phyloP scores from a whole-genome alignment of 2,113 vertebrate genomes.

The Butorides virescens region DNA sequence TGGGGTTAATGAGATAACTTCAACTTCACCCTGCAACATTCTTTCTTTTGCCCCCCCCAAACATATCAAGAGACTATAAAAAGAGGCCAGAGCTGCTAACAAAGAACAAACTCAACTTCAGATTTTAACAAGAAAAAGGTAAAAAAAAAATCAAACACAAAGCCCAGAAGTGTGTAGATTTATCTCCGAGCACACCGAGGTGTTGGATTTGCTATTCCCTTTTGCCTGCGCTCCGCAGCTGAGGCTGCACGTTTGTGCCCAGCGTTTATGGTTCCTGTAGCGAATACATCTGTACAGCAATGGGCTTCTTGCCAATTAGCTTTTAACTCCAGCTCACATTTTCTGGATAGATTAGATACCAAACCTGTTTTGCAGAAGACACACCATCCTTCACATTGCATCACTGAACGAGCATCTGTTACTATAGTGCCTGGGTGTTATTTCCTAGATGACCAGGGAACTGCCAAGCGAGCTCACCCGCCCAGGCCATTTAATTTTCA shows the following conservation, averaged over 20 bases:
- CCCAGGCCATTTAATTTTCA: not conserved
- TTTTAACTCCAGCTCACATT: constrained; percentile 59
- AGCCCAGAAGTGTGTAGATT: not conserved
- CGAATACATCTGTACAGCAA: not conserved
- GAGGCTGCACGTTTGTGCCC: not conserved
- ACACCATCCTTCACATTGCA: constrained; percentile 47
- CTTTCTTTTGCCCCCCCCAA: not conserved
- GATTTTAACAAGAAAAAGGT: not conserved
- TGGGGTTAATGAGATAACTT: not conserved
- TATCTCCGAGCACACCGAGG: not conserved
- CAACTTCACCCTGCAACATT: not conserved
- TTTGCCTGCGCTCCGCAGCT: not conserved
- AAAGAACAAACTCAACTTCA: not conserved
- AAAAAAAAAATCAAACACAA: not conserved
- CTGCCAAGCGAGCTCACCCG: constrained; percentile 7
- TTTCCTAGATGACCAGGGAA: constrained; percentile 72
- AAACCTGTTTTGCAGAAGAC: constrained; percentile 49
- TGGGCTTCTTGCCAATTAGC: constrained; percentile 19
- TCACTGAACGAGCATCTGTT: constrained; percentile 72
- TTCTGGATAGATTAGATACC: constrained; percentile 72
- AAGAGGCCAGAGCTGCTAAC: not conserved
- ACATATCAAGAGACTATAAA: not conserved
- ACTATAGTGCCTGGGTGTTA: constrained; percentile 61
- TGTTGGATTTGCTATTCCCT: not conserved
- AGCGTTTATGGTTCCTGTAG: not conserved